Evolutionary conservation across 2,888 invertebrate species (phyloP).

Genomic region (Machimus rusticus): DNA sequence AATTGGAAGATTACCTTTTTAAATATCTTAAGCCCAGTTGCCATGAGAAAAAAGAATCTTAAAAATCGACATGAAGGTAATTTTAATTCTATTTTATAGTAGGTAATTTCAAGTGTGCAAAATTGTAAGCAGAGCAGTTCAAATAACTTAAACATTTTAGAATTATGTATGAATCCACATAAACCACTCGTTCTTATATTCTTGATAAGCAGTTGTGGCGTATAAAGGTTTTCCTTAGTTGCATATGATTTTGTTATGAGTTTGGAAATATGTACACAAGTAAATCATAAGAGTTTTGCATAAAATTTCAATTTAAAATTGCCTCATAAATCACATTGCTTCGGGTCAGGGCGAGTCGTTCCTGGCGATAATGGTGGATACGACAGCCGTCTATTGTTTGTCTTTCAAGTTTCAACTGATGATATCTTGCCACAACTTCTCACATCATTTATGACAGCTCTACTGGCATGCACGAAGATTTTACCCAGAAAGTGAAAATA

Average conservation of each 20-base stretch:
- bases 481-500: neutral
- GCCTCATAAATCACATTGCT: slow-evolving; percentile 5
- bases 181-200: no score
- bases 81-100: no score
- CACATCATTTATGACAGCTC: slow-evolving; percentile 3
- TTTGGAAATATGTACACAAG: neutral
- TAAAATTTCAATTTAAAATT: slow-evolving; percentile 33
- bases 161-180: no score
- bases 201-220: neutral
- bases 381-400: neutral
- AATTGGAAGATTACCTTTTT: no score
- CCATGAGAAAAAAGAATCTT: no score
- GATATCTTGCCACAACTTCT: neutral
- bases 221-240: slow-evolving; percentile 5
- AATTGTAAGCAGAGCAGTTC: no score
- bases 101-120: no score
- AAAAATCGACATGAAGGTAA: no score
- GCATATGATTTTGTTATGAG: neutral
- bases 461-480: slow-evolving; percentile 7
- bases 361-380: neutral
- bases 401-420: neutral
- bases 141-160: no score
- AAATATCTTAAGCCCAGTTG: no score
- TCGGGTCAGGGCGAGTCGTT: neutral
- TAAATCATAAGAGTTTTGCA: slow-evolving; percentile 2